Conservation (phyloP, 2,113 vertebrate genomes). For the Oceanites oceanicus region DNA sequence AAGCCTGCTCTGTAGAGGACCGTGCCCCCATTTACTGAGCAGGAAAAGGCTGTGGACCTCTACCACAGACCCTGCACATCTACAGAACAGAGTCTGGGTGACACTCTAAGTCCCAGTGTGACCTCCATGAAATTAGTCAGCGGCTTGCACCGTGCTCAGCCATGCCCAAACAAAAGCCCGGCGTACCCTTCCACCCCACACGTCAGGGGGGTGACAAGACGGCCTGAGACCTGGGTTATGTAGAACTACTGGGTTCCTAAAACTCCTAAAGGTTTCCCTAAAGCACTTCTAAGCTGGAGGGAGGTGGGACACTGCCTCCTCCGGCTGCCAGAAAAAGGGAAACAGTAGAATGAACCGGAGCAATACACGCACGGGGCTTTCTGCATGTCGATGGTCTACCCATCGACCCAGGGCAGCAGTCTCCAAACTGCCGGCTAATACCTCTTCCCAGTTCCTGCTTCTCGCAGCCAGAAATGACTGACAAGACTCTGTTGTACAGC, state of each 20-base stretch:
- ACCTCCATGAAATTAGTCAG: neutral
- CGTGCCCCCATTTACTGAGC: fast-evolving
- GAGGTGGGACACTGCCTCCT: neutral
- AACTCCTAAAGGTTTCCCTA: neutral
- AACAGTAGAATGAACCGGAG: neutral
- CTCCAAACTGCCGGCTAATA: neutral
- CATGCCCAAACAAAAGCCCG: neutral
- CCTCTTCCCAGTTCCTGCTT: neutral
- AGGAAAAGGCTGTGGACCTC: neutral
- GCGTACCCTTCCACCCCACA: neutral
- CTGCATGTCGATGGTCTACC: neutral
- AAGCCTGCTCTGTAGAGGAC: neutral
- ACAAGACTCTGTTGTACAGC: neutral
- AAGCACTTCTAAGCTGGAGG: neutral
- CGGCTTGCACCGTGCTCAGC: fast-evolving
- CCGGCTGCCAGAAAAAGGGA: neutral
- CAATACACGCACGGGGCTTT: fast-evolving
- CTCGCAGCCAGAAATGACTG: neutral
- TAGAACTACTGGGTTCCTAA: neutral
- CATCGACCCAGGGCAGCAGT: neutral
- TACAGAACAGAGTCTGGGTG: neutral
- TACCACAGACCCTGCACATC: neutral
- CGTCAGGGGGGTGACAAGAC: neutral
- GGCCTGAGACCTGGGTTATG: neutral
- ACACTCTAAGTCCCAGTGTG: neutral